Conservation (phyloP, 2,113 vertebrate species). For the Rhynchopsitta pachyrhyncha region DNA sequence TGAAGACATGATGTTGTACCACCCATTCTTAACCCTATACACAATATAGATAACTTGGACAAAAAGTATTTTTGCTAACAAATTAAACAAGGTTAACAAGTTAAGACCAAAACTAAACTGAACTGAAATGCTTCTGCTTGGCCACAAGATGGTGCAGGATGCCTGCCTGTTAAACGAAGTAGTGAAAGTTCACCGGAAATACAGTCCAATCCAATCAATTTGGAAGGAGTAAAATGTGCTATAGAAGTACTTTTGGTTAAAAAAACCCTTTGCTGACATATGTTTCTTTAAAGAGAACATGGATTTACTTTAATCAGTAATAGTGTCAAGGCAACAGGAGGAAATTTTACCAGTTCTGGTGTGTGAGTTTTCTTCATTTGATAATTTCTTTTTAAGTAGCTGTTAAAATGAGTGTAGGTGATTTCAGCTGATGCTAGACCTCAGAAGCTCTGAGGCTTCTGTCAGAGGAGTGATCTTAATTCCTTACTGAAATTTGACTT, state of each 20-base stretch:
- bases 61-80: background rate
- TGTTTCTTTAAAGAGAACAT: background rate
- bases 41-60: background rate
- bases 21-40: background rate
- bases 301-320: background rate
- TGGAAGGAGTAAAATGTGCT: background rate
- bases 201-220: background rate
- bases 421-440: background rate
- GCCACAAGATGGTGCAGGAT: conserved; percentile 66
- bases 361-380: background rate
- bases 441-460: background rate
- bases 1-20: background rate
- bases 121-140: background rate
- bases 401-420: background rate
- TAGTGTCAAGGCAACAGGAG: background rate
- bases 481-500: background rate
- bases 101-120: background rate
- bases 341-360: background rate
- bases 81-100: background rate
- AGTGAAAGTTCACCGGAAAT: background rate
- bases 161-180: background rate
- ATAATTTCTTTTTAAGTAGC: background rate
- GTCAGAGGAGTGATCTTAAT: background rate
- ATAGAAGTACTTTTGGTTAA: background rate
- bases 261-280: background rate